Percentiles rank a stretch among this genome's conserved stretches.
phyloP scores from a whole-genome alignment of 2,888 invertebrate species.

The Eilema griseolum region DNA sequence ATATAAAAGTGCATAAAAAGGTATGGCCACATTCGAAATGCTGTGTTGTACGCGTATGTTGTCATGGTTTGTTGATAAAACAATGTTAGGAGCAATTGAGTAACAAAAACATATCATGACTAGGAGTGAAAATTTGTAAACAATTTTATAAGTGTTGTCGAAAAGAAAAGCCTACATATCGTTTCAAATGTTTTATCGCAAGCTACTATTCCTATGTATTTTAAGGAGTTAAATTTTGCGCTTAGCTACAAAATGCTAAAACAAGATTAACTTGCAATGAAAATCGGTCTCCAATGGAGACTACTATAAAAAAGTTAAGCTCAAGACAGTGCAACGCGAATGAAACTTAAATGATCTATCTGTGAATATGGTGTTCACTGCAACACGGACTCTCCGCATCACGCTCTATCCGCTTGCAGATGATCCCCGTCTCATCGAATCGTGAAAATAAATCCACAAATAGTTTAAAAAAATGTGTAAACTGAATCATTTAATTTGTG shows the following conservation, averaged over 20 bases:
- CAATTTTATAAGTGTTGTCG: conserved; percentile 74
- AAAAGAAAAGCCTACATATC: conserved; percentile 32
- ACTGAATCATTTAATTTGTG: too few species aligned
- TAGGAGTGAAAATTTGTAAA: conserved; percentile 77
- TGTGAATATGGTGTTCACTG: background rate
- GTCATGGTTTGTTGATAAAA: conserved; percentile 41
- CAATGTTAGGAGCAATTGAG: conserved; percentile 61
- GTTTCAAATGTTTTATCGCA: conserved; percentile 12
- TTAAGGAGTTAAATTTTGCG: background rate
- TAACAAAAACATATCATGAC: conserved; percentile 84
- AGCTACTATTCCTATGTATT: background rate
- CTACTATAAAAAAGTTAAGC: too few species aligned
- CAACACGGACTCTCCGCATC: background rate
- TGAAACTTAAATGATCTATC: background rate
- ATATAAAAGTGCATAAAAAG: background rate
- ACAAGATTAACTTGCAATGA: background rate
- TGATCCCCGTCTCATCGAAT: too few species aligned
- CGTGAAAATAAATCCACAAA: background rate
- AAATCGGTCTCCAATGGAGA: background rate
- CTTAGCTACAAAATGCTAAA: background rate
- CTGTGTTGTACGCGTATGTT: conserved; percentile 33
- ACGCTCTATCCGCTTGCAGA: too few species aligned
- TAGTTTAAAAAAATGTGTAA: background rate
- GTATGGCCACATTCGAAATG: conserved; percentile 24
- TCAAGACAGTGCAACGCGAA: background rate